Conservation (phyloP, 2,797 vertebrate species). For the Onychomys arenicola region DNA sequence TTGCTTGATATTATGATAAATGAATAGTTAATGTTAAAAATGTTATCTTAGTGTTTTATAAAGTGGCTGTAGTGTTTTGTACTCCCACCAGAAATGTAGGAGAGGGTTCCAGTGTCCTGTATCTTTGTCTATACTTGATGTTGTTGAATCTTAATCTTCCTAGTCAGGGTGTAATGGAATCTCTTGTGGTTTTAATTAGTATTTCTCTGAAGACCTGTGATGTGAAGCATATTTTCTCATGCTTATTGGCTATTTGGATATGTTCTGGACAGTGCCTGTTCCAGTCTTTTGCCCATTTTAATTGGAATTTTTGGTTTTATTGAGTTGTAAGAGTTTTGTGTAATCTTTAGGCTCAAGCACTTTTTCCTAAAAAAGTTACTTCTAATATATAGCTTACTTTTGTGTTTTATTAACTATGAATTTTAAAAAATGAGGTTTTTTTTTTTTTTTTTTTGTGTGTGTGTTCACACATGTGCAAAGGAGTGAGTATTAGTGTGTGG, state of each 20-base stretch:
- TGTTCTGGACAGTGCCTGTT: constrained; percentile 37
- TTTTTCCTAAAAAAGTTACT: constrained; percentile 51
- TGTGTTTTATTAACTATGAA: constrained; percentile 45
- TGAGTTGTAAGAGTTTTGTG: constrained; percentile 22
- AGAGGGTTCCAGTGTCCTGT: background rate
- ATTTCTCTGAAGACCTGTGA: constrained; percentile 20
- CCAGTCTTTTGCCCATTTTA: constrained; percentile 18
- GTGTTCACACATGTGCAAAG: background rate
- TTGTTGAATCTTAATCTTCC: constrained; percentile 26
- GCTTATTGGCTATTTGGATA: background rate
- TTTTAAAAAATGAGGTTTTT: background rate
- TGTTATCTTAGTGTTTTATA: background rate
- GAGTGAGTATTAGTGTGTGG: background rate
- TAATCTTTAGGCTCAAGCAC: background rate
- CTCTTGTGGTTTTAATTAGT: constrained; percentile 28
- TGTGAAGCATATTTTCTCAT: background rate
- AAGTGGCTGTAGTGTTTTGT: background rate
- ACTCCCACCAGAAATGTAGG: background rate
- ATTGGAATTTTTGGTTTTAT: background rate
- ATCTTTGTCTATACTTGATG: background rate
- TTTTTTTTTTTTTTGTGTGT: too few relatives aligned
- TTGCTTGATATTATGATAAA: constrained; percentile 31
- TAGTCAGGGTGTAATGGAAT: background rate
- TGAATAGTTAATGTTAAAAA: background rate
- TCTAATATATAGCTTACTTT: constrained; percentile 25